Evolutionary conservation across 2,797 vertebrate species (phyloP).

Genomic region (Argentina silus): DNA sequence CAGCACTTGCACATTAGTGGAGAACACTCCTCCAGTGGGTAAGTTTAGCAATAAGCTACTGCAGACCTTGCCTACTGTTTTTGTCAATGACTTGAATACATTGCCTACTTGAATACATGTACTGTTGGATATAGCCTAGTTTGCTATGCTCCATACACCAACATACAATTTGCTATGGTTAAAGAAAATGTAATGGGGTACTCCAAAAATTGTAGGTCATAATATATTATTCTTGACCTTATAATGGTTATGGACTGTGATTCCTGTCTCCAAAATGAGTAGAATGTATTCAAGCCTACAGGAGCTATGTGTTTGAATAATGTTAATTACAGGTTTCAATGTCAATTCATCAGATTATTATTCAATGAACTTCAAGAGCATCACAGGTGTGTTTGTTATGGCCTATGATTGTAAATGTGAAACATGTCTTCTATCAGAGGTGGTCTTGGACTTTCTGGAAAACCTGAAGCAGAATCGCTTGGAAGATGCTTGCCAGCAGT

Average conservation of each 20-base stretch:
- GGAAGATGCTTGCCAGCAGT: slow-evolving; percentile 68
- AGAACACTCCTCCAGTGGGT: slow-evolving; percentile 1
- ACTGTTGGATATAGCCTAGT: neutral
- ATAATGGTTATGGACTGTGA: too few relatives aligned
- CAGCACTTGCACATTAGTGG: neutral
- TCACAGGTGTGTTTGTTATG: neutral
- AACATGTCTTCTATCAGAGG: slow-evolving; percentile 6
- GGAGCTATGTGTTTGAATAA: too few relatives aligned
- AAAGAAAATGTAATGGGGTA: too few relatives aligned
- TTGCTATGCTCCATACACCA: neutral
- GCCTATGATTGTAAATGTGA: neutral
- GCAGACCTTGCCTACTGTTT: too few relatives aligned
- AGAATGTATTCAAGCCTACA: too few relatives aligned
- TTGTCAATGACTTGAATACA: too few relatives aligned
- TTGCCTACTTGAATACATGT: too few relatives aligned
- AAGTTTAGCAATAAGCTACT: neutral
- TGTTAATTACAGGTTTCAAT: too few relatives aligned
- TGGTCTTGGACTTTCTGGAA: slow-evolving; percentile 35
- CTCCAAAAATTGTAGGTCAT: too few relatives aligned
- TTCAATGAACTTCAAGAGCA: neutral
- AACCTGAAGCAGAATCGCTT: slow-evolving; percentile 66
- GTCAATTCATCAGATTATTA: too few relatives aligned
- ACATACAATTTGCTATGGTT: neutral
- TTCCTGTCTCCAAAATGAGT: too few relatives aligned
- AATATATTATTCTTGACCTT: too few relatives aligned